These are phyloP conservation scores for Hiodon tergisus DNA, from an alignment of 2,113 vertebrate species.

Conservation along the genomic window DNA sequence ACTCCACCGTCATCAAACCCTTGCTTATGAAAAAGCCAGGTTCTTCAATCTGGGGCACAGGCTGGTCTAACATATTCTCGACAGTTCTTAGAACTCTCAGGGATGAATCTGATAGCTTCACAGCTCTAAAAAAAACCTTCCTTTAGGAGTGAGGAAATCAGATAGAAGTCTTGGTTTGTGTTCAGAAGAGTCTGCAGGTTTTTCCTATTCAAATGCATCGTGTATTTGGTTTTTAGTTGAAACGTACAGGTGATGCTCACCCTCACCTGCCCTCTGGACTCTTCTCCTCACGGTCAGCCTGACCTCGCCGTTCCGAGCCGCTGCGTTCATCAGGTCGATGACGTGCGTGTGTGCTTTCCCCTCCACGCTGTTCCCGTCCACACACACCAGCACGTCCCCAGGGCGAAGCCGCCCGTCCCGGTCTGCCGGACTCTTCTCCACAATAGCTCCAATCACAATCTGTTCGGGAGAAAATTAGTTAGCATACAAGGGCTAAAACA, in stretches of 20 bases:
- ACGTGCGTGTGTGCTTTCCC: conserved; percentile 97
- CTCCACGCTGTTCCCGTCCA: conserved; percentile 93
- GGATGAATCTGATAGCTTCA: too few relatives aligned
- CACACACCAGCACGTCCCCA: conserved; percentile 91
- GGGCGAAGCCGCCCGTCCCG: conserved; percentile 90
- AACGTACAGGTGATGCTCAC: neutral
- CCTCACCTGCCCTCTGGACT: conserved; percentile 77
- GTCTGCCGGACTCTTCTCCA: conserved; percentile 96
- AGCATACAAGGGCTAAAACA: conserved; percentile 25
- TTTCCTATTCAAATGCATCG: neutral
- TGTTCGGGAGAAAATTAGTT: conserved; percentile 58
- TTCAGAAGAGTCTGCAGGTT: neutral
- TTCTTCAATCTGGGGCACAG: too few relatives aligned
- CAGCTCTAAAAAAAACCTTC: too few relatives aligned
- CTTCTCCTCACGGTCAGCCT: conserved; percentile 94
- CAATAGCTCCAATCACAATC: conserved; percentile 97
- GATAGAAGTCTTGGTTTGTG: neutral
- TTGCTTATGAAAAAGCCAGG: too few relatives aligned
- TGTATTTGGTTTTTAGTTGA: neutral
- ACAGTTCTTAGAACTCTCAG: too few relatives aligned
- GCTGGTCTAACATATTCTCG: too few relatives aligned
- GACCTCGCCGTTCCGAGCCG: conserved; percentile 93
- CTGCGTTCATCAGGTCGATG: conserved; percentile 97
- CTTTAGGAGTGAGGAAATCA: too few relatives aligned
- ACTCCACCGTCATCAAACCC: too few relatives aligned